A percentile compares a stretch with the other conserved stretches of the same genome.
These are phyloP conservation scores for Amphipyra tragopoginis DNA, from an alignment of 2,888 invertebrate genomes.

Conservation along the genomic window DNA sequence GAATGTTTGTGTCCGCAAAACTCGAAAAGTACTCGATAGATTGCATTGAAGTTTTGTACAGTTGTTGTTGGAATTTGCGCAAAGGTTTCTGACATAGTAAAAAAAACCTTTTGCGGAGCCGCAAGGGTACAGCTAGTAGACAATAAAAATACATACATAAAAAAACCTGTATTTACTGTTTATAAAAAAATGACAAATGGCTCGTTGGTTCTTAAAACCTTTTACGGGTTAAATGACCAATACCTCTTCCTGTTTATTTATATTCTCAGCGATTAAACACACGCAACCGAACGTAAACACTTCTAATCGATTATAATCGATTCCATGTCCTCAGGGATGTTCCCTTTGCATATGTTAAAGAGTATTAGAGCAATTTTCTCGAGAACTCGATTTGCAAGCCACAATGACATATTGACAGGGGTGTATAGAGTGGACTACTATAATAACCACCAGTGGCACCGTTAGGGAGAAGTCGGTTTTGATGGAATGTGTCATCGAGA, in stretches of 20 bases:
- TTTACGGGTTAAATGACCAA: too few relatives aligned
- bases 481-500: constrained; percentile 86
- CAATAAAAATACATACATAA: too few relatives aligned
- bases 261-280: constrained; percentile 30
- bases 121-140: too few relatives aligned
- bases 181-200: too few relatives aligned
- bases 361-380: constrained; percentile 83
- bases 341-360: constrained; percentile 83
- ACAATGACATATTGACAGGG: constrained; percentile 84
- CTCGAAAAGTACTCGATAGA: too few relatives aligned
- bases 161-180: too few relatives aligned
- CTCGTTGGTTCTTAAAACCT: too few relatives aligned
- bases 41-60: too few relatives aligned
- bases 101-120: too few relatives aligned
- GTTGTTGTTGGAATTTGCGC: too few relatives aligned
- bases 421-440: constrained; percentile 23
- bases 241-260: constrained; percentile 11
- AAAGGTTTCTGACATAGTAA: too few relatives aligned
- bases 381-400: constrained; percentile 78
- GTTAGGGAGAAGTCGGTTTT: constrained; percentile 73
- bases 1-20: too few relatives aligned
- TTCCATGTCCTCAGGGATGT: constrained; percentile 78
- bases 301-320: constrained; percentile 80
- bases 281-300: constrained; percentile 64
- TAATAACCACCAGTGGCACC: constrained; percentile 54